phyloP scores from a whole-genome alignment of 2,797 vertebrate species.

The Mycteria americana region DNA sequence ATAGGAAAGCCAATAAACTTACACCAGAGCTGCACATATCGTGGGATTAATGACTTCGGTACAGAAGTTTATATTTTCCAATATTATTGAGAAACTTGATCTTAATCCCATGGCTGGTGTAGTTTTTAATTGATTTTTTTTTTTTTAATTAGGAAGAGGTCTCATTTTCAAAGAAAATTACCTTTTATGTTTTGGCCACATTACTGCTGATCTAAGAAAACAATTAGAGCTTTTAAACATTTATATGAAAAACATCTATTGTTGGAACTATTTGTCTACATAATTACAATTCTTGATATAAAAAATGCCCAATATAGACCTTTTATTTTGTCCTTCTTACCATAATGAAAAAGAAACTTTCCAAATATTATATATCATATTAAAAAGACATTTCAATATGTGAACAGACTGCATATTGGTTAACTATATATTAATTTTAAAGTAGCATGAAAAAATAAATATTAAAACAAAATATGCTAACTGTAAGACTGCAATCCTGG shows the following conservation, averaged over 20 bases:
- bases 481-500: neutral
- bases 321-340: neutral
- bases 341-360: neutral
- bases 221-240: neutral
- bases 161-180: neutral
- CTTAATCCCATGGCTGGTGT: neutral
- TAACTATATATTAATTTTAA: neutral
- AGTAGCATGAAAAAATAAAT: neutral
- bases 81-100: neutral
- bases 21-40: neutral
- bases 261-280: neutral
- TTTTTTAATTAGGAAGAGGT: neutral
- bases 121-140: neutral
- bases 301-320: neutral
- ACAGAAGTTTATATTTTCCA: neutral
- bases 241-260: neutral
- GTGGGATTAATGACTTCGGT: neutral
- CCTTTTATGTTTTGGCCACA: neutral
- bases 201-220: neutral
- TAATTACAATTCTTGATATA: neutral
- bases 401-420: neutral
- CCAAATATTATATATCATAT: neutral
- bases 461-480: neutral
- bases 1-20: neutral
- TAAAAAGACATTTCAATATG: neutral